Evolutionary conservation across 2,888 invertebrate species (phyloP).

Genomic region (Lasioglossum marginatum): DNA sequence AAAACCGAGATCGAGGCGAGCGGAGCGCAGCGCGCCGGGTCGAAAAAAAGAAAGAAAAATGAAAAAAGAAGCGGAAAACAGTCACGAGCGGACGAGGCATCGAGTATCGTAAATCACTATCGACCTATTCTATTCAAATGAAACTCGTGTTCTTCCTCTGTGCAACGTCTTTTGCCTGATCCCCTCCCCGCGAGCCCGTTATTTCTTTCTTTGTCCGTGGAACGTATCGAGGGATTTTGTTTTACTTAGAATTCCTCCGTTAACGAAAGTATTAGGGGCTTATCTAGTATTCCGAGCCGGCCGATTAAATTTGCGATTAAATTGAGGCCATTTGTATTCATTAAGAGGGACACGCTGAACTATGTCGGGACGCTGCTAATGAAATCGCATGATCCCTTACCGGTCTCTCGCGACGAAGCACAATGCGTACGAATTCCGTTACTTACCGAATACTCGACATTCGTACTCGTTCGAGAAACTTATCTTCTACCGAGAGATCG

Average conservation of each 20-base stretch:
- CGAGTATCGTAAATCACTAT: conserved; percentile 79
- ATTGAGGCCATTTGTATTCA: conserved; percentile 60
- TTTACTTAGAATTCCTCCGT: conserved; percentile 59
- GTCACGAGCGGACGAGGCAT: conserved; percentile 69
- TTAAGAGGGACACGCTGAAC: conserved; percentile 41
- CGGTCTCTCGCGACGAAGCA: neutral
- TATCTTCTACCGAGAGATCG: neutral
- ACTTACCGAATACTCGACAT: too few relatives aligned
- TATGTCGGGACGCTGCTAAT: conserved; percentile 33
- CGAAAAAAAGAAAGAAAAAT: conserved; percentile 36
- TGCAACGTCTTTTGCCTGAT: conserved; percentile 59
- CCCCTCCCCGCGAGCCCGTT: conserved; percentile 7
- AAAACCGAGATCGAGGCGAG: conserved; percentile 45
- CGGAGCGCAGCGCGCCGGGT: conserved; percentile 32
- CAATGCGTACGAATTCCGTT: neutral
- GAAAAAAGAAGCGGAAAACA: conserved; percentile 69
- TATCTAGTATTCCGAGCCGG: conserved; percentile 53
- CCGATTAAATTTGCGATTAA: conserved; percentile 63
- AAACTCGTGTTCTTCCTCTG: conserved; percentile 74
- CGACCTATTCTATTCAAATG: conserved; percentile 82
- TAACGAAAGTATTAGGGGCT: conserved; percentile 62
- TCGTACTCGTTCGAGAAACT: neutral
- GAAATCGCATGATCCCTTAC: conserved; percentile 46
- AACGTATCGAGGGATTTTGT: conserved; percentile 57
- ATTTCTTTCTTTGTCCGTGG: conserved; percentile 52